Conservation (phyloP, 2,888 invertebrate genomes). For the Cryptosula pallasiana region DNA sequence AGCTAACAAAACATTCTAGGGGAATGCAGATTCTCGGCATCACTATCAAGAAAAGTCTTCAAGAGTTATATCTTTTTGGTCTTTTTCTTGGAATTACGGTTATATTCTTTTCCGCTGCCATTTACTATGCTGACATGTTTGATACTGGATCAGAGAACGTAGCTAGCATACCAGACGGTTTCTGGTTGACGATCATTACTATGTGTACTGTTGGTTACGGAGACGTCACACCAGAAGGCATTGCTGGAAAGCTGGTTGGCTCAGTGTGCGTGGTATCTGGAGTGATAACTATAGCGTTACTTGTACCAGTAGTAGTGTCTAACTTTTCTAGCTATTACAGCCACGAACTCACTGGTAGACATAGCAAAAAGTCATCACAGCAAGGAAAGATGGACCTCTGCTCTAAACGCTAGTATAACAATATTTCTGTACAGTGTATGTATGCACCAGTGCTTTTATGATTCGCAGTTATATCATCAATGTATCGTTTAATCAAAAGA, state of each 20-base stretch:
- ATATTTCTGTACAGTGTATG: too few species aligned
- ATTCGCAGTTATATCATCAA: too few species aligned
- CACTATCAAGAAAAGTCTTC: constrained; percentile 44
- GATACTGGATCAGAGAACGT: constrained; percentile 36
- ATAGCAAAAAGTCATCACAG: neutral
- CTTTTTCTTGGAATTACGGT: constrained; percentile 49
- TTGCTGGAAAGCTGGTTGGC: constrained; percentile 35
- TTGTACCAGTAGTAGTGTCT: constrained; percentile 37
- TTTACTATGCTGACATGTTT: constrained; percentile 48
- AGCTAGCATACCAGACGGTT: constrained; percentile 48
- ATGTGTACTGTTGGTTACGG: constrained; percentile 51
- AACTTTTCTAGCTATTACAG: constrained; percentile 38
- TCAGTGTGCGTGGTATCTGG: constrained; percentile 34
- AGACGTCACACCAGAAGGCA: constrained; percentile 37
- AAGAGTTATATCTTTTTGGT: constrained; percentile 48
- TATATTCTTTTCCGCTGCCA: constrained; percentile 47
- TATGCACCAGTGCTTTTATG: too few species aligned
- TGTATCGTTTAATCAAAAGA: too few species aligned
- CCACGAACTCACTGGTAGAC: constrained; percentile 29
- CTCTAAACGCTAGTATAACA: too few species aligned
- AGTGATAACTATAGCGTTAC: constrained; percentile 37
- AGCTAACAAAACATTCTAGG: constrained; percentile 48
- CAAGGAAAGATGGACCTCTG: too few species aligned
- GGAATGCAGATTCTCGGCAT: constrained; percentile 48
- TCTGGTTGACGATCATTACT: constrained; percentile 52